Percentiles rank a stretch among this genome's conserved stretches.
These are phyloP conservation scores for Artibeus jamaicensis DNA, from an alignment of 2,797 vertebrate species.

Conservation along the genomic window DNA sequence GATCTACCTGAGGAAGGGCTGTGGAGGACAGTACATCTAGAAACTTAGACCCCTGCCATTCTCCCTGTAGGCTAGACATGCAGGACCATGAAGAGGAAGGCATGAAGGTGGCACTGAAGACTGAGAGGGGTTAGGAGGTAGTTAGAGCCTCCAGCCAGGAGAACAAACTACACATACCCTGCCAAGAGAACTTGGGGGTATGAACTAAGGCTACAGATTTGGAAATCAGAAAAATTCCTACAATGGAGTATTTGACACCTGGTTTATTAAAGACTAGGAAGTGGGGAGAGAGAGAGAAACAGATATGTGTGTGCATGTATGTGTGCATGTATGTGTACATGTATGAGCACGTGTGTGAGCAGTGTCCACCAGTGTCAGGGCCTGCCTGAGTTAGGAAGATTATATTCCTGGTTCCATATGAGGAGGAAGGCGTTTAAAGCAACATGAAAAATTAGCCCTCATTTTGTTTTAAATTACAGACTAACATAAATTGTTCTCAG, in stretches of 20 bases:
- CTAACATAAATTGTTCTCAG: constrained; percentile 71
- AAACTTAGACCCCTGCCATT: neutral
- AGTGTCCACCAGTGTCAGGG: neutral
- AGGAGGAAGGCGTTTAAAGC: constrained; percentile 60
- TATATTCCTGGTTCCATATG: constrained; percentile 48
- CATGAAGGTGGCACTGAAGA: neutral
- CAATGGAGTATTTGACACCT: neutral
- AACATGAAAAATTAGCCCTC: constrained; percentile 37
- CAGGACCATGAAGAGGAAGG: neutral
- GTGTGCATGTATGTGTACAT: too few relatives aligned
- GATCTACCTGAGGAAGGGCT: neutral
- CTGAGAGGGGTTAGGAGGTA: neutral
- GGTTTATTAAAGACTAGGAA: neutral
- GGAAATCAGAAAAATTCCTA: neutral
- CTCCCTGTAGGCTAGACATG: neutral
- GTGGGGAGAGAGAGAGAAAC: rapidly evolving
- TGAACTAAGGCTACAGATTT: neutral
- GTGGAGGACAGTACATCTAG: neutral
- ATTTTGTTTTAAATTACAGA: constrained; percentile 63
- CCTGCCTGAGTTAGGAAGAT: constrained; percentile 58
- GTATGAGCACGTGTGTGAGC: too few relatives aligned
- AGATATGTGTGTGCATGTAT: too few relatives aligned
- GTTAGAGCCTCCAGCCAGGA: neutral
- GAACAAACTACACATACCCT: neutral
- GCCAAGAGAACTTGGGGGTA: neutral